phyloP scores from a whole-genome alignment of 2,888 invertebrate genomes.

The Camponotus fellah region DNA sequence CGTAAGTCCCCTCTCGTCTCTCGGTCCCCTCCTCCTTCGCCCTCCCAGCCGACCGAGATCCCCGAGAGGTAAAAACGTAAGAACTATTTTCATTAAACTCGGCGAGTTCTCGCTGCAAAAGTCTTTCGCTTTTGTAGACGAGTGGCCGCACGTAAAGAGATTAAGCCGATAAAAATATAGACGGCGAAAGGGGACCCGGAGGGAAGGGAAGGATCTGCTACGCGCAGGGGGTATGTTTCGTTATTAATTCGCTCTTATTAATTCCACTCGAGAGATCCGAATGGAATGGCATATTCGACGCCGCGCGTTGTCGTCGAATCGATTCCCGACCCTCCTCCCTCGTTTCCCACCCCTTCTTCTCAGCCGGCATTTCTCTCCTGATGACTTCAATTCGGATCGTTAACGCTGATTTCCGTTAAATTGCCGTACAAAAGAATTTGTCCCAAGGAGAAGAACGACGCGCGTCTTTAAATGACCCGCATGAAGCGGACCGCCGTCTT shows the following conservation, averaged over 20 bases:
- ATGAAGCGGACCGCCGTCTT: conserved; percentile 6
- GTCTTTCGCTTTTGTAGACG: conserved; percentile 73
- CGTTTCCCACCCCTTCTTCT: background rate
- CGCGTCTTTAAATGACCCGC: conserved; percentile 45
- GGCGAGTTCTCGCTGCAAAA: conserved; percentile 74
- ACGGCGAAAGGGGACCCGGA: background rate
- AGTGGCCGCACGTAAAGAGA: conserved; percentile 73
- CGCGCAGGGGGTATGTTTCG: conserved; percentile 58
- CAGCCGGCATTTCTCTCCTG: background rate
- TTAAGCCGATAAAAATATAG: conserved; percentile 68
- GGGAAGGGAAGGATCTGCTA: background rate
- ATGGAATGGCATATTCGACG: conserved; percentile 57
- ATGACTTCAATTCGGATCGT: conserved; percentile 60
- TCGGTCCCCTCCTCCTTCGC: conserved; percentile 61
- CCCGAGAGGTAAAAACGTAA: conserved; percentile 79
- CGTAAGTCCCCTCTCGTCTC: conserved; percentile 66
- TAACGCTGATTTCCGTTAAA: conserved; percentile 52
- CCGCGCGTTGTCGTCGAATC: conserved; percentile 52
- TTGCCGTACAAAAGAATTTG: conserved; percentile 53
- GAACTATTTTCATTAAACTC: conserved; percentile 84
- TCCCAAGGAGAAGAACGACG: background rate
- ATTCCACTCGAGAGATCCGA: conserved; percentile 60
- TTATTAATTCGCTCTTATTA: conserved; percentile 74
- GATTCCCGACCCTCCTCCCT: conserved; percentile 42
- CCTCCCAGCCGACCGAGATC: conserved; percentile 63